Percentiles rank a stretch among this genome's conserved stretches.
Conservation (phyloP, 2,888 invertebrate species). For the Tetrapedia diversipes region DNA sequence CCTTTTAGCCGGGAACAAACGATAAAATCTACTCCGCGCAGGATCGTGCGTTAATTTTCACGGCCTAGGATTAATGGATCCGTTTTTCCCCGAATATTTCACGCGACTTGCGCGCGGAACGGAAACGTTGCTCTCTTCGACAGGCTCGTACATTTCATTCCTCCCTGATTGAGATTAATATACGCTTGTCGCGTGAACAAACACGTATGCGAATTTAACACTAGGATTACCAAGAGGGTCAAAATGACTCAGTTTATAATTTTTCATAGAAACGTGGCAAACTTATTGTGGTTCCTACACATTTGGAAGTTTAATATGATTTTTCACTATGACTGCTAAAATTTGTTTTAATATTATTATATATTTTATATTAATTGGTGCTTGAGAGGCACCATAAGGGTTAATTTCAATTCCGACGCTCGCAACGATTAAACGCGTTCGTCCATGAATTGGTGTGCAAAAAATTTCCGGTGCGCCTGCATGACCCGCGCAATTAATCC, state of each 20-base stretch:
- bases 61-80: conserved; percentile 24
- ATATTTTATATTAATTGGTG: too few relatives aligned
- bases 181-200: neutral
- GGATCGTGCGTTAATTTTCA: conserved; percentile 32
- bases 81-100: conserved; percentile 27
- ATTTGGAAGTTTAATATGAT: too few relatives aligned
- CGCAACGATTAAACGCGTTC: conserved; percentile 20
- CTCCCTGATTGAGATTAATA: neutral
- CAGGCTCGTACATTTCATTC: too few relatives aligned
- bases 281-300: too few relatives aligned
- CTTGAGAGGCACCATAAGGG: too few relatives aligned
- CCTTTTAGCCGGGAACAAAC: conserved; percentile 18
- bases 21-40: conserved; percentile 47
- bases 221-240: too few relatives aligned
- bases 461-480: conserved; percentile 53
- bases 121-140: neutral
- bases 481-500: conserved; percentile 66
- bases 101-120: neutral
- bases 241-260: too few relatives aligned
- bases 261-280: too few relatives aligned
- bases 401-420: neutral
- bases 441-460: conserved; percentile 27
- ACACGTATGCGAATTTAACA: too few relatives aligned
- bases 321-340: too few relatives aligned
- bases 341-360: too few relatives aligned